These are phyloP conservation scores for Meloidogyne hapla DNA, from an alignment of 1,140 invertebrate species.

Conservation along the genomic window DNA sequence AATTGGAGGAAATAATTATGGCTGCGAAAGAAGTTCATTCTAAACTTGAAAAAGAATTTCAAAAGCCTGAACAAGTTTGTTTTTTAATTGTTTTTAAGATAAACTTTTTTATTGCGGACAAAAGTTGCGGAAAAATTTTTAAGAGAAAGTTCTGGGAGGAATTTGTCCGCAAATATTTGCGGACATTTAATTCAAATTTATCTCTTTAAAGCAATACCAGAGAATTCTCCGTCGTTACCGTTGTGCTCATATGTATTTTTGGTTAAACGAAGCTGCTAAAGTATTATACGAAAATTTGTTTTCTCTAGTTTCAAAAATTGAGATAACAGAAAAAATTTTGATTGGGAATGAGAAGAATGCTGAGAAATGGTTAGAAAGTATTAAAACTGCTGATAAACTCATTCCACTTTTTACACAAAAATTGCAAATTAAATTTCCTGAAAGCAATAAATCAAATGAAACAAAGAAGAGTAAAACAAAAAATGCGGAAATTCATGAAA, in stretches of 20 bases:
- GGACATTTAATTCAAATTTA: background rate
- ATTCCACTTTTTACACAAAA: background rate
- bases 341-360: background rate
- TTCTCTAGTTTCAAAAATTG: background rate
- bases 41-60: background rate
- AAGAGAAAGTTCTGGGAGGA: background rate
- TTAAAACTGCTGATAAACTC: background rate
- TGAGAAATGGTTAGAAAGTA: background rate
- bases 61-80: background rate
- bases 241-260: background rate
- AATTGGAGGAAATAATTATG: background rate
- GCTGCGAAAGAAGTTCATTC: background rate
- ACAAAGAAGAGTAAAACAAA: background rate
- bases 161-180: background rate
- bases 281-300: background rate
- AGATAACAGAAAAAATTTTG: background rate
- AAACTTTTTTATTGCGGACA: background rate
- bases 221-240: background rate
- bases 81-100: too few species aligned
- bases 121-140: too few species aligned
- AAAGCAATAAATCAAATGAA: background rate
- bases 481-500: background rate
- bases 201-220: background rate
- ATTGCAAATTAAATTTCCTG: background rate
- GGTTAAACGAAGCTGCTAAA: background rate